phyloP scores from a whole-genome alignment of 2,113 vertebrate genomes.

The Cranoglanis bouderius region DNA sequence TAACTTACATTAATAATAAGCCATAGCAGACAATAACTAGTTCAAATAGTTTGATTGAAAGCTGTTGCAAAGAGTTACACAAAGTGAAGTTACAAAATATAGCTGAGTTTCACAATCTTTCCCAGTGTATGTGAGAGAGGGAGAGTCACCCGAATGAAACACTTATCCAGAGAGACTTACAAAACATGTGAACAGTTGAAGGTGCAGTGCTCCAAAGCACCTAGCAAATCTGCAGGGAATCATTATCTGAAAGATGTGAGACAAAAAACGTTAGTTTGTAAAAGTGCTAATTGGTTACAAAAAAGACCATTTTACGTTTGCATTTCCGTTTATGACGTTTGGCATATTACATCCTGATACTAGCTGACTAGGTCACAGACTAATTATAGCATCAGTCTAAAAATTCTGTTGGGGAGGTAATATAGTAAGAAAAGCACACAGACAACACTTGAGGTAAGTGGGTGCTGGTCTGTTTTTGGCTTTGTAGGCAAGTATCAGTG shows the following conservation, averaged over 20 bases:
- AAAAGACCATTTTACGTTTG: background rate
- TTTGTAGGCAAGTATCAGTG: too few species aligned
- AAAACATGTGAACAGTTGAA: background rate
- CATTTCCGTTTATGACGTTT: too few species aligned
- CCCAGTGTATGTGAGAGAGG: conserved; percentile 22
- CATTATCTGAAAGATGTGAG: background rate
- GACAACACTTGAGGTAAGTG: too few species aligned
- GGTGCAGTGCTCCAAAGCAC: background rate
- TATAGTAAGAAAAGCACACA: too few species aligned
- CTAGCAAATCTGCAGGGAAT: background rate
- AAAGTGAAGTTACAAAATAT: background rate
- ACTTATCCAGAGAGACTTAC: background rate
- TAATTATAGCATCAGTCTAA: too few species aligned
- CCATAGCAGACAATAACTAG: background rate
- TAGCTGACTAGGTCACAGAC: too few species aligned
- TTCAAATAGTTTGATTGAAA: background rate
- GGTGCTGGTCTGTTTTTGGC: too few species aligned
- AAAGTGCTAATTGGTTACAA: background rate
- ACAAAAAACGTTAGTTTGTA: background rate
- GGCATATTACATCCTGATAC: too few species aligned
- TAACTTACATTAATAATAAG: conserved; percentile 16
- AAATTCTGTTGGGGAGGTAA: too few species aligned
- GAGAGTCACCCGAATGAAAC: conserved; percentile 57
- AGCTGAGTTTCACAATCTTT: background rate
- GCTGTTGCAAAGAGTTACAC: background rate